phyloP scores from a whole-genome alignment of 2,113 vertebrate genomes.

The Recurvirostra avosetta region DNA sequence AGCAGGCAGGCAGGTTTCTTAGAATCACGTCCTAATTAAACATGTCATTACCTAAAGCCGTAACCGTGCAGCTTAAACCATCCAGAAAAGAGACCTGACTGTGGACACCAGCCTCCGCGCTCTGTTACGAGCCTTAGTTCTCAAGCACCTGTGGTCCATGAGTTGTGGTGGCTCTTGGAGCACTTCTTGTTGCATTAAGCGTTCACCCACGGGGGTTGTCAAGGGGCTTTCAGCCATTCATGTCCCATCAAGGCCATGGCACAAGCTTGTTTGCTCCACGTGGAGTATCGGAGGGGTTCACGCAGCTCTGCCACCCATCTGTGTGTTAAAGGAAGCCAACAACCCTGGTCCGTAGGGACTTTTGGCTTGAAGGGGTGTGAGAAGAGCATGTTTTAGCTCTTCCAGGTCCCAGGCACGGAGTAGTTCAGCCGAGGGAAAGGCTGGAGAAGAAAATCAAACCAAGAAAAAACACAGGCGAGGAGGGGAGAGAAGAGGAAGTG shows the following conservation, averaged over 20 bases:
- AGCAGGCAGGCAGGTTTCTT: not conserved
- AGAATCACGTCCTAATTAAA: not conserved
- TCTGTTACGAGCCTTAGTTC: too few species aligned
- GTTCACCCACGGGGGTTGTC: too few species aligned
- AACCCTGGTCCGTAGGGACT: not conserved
- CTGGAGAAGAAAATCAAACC: not conserved
- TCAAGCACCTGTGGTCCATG: not conserved
- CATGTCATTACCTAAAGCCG: too few species aligned
- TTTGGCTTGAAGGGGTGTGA: not conserved
- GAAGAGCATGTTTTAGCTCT: not conserved
- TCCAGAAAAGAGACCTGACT: not conserved
- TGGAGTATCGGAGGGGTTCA: not conserved
- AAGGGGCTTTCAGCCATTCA: not conserved
- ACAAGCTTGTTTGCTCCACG: not conserved
- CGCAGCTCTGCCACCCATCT: not conserved
- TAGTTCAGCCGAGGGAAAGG: not conserved
- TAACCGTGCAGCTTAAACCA: not conserved
- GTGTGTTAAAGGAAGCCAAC: not conserved
- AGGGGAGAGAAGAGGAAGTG: not conserved
- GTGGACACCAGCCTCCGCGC: not conserved
- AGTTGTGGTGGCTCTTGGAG: not conserved
- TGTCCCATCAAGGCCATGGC: not conserved
- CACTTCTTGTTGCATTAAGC: not conserved
- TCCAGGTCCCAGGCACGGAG: not conserved
- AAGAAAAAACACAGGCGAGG: not conserved